Evolutionary conservation across 2,113 vertebrate genomes (phyloP).

Genomic region (Chamaetylas fuelleborni): DNA sequence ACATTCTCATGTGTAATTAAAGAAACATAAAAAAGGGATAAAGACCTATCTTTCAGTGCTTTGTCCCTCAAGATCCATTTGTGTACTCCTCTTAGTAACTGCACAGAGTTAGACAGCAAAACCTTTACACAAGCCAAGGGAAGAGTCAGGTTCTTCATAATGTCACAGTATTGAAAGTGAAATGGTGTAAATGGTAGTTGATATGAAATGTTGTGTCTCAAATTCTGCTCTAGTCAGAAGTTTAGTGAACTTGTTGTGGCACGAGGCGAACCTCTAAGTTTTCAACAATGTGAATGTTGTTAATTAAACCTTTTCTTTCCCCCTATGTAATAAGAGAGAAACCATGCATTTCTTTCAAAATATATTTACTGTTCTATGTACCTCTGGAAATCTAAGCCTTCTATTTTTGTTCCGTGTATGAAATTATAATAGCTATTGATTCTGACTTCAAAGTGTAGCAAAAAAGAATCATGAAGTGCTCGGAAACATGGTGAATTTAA

Average conservation of each 20-base stretch:
- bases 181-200: rapidly evolving
- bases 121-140: not conserved
- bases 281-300: not conserved
- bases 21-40: not conserved
- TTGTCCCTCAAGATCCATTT: not conserved
- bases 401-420: not conserved
- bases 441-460: not conserved
- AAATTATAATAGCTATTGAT: constrained; percentile 25
- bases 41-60: not conserved
- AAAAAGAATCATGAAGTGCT: not conserved
- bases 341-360: not conserved
- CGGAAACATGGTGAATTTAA: not conserved
- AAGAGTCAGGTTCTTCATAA: not conserved
- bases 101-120: not conserved
- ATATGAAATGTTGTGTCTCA: not conserved
- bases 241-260: not conserved
- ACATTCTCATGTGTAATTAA: not conserved
- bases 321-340: not conserved
- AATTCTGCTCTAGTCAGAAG: not conserved
- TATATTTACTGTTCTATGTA: not conserved
- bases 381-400: not conserved
- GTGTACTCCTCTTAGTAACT: not conserved
- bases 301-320: not conserved
- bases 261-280: not conserved
- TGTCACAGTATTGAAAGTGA: not conserved